These are phyloP conservation scores for Hiodon alosoides DNA, from an alignment of 2,113 vertebrate species.

Conservation along the genomic window DNA sequence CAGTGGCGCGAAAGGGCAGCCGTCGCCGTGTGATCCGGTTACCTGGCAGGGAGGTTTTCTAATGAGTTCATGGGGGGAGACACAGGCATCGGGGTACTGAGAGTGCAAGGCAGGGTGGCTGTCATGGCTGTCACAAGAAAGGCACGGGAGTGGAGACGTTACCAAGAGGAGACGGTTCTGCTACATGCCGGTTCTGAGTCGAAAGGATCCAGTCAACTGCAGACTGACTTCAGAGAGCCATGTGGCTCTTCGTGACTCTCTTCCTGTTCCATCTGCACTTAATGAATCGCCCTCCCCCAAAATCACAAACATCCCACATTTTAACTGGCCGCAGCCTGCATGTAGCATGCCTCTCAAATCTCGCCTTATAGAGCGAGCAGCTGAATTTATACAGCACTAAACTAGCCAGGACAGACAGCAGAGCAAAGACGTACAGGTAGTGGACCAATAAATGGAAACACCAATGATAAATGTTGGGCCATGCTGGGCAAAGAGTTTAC, in stretches of 20 bases:
- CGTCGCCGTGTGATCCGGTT: not conserved
- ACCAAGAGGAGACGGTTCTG: not conserved
- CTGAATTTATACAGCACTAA: too few relatives aligned
- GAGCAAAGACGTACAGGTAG: too few relatives aligned
- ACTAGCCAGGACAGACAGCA: too few relatives aligned
- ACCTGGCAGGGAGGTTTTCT: not conserved
- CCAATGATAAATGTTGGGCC: too few relatives aligned
- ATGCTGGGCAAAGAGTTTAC: too few relatives aligned
- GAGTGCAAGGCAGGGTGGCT: not conserved
- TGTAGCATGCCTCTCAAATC: constrained; percentile 8
- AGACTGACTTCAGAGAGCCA: too few relatives aligned
- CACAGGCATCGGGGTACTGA: not conserved
- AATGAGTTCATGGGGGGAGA: not conserved
- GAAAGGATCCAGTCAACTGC: too few relatives aligned
- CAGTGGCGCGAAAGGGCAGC: constrained; percentile 9
- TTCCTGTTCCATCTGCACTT: too few relatives aligned
- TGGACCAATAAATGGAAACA: too few relatives aligned
- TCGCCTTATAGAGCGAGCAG: too few relatives aligned
- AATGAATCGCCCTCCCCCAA: too few relatives aligned
- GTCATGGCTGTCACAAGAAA: not conserved
- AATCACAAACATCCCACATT: not conserved
- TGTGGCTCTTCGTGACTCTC: too few relatives aligned
- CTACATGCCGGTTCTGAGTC: not conserved
- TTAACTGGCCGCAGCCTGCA: not conserved
- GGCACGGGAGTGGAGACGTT: not conserved